These are phyloP conservation scores for Acanthis flammea DNA, from an alignment of 2,797 vertebrate species.

Conservation along the genomic window DNA sequence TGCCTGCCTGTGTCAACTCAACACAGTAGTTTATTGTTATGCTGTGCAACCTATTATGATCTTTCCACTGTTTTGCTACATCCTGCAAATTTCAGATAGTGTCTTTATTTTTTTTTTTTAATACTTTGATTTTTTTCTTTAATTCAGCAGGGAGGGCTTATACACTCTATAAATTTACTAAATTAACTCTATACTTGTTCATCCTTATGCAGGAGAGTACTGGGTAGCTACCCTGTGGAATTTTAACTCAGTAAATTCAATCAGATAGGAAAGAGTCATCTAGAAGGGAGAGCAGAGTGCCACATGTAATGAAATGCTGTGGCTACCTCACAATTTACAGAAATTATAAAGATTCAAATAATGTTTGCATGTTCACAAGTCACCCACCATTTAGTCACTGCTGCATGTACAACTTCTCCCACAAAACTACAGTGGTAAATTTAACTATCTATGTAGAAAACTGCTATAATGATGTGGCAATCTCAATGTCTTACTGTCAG, in stretches of 20 bases:
- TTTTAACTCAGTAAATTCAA: not conserved
- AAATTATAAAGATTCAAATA: not conserved
- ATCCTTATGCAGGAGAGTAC: not conserved
- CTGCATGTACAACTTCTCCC: not conserved
- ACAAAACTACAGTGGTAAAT: not conserved
- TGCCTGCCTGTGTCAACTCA: not conserved
- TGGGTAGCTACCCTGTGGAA: not conserved
- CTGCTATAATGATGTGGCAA: not conserved
- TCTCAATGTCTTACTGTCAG: not conserved
- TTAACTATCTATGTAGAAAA: not conserved
- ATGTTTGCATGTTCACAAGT: not conserved
- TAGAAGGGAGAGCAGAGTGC: not conserved
- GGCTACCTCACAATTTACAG: not conserved
- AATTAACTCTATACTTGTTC: not conserved
- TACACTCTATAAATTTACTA: not conserved
- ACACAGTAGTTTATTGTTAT: not conserved
- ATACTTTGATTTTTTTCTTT: not conserved
- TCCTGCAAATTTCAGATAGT: not conserved
- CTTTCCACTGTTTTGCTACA: not conserved
- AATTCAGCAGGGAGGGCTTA: accelerated
- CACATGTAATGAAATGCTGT: not conserved
- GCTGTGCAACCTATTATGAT: not conserved
- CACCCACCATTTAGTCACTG: not conserved
- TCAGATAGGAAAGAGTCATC: not conserved
- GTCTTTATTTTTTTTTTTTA: not conserved